Evolutionary conservation across 2,888 invertebrate genomes (phyloP).

Genomic region (Drosophila rellima): DNA sequence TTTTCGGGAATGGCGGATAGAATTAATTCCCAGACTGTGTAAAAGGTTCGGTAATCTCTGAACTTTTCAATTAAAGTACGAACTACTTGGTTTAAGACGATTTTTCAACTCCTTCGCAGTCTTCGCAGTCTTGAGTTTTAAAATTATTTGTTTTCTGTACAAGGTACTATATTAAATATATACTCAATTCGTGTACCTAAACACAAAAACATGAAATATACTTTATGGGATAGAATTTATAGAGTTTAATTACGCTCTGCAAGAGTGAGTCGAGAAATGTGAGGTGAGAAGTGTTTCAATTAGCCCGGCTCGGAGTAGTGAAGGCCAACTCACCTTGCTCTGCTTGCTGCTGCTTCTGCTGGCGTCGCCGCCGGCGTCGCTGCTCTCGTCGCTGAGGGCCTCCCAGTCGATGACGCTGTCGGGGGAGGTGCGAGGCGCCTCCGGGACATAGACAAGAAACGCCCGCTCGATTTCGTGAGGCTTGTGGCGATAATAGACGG

Average conservation of each 20-base stretch:
- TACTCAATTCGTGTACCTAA: too few species aligned
- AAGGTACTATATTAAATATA: too few species aligned
- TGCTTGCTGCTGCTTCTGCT: constrained; percentile 49
- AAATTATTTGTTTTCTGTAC: too few species aligned
- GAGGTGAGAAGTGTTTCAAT: constrained; percentile 34
- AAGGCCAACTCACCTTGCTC: constrained; percentile 69
- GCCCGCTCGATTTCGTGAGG: constrained; percentile 92
- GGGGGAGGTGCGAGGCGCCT: constrained; percentile 92
- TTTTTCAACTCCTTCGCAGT: too few species aligned
- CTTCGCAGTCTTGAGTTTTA: too few species aligned
- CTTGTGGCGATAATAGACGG: constrained; percentile 92
- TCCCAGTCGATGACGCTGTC: constrained; percentile 88
- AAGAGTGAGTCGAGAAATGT: not conserved
- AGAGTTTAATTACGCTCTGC: not conserved
- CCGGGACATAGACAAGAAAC: constrained; percentile 90
- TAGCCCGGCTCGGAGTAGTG: constrained; percentile 21
- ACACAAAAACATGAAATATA: too few species aligned
- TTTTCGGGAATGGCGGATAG: too few species aligned
- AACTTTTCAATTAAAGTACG: too few species aligned
- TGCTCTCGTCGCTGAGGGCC: constrained; percentile 86
- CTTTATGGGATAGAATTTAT: too few species aligned
- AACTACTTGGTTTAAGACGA: too few species aligned
- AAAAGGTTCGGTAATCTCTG: too few species aligned
- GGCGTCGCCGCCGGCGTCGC: constrained; percentile 58
- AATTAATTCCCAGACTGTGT: too few species aligned